These are phyloP conservation scores for Rhadina sibilatrix DNA, from an alignment of 2,113 vertebrate genomes.

Conservation along the genomic window DNA sequence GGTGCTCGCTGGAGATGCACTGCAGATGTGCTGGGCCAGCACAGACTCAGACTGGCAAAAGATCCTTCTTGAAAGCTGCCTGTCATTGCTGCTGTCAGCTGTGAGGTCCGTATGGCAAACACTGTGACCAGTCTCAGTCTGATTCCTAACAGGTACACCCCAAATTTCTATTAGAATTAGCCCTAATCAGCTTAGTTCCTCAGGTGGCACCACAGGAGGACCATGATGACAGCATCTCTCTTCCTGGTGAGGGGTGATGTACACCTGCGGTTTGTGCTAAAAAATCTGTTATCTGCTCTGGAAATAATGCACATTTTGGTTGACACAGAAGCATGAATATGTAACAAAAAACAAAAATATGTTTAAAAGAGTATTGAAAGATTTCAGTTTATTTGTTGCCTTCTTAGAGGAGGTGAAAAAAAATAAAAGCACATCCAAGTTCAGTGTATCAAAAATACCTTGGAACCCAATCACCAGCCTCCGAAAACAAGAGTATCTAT, in stretches of 20 bases:
- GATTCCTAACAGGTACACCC: neutral
- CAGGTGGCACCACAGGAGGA: neutral
- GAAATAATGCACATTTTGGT: neutral
- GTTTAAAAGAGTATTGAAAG: neutral
- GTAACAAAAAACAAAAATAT: neutral
- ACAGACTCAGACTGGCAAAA: neutral
- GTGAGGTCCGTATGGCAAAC: neutral
- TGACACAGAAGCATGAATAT: neutral
- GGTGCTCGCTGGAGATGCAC: neutral
- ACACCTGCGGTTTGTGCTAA: neutral
- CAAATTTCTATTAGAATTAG: neutral
- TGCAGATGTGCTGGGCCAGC: neutral
- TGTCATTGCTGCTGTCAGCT: neutral
- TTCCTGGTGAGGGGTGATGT: rapidly evolving
- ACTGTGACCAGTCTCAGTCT: neutral
- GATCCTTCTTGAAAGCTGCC: neutral
- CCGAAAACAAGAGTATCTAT: neutral
- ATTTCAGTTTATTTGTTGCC: neutral
- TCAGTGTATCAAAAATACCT: neutral
- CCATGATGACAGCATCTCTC: neutral
- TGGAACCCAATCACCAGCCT: neutral
- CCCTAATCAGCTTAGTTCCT: neutral
- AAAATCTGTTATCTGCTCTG: neutral
- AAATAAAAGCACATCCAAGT: neutral
- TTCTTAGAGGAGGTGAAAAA: neutral